A percentile compares a stretch with the other conserved stretches of the same genome.
Evolutionary conservation across 1,140 invertebrate species (phyloP).

Genomic region (Riptortus pedestris): DNA sequence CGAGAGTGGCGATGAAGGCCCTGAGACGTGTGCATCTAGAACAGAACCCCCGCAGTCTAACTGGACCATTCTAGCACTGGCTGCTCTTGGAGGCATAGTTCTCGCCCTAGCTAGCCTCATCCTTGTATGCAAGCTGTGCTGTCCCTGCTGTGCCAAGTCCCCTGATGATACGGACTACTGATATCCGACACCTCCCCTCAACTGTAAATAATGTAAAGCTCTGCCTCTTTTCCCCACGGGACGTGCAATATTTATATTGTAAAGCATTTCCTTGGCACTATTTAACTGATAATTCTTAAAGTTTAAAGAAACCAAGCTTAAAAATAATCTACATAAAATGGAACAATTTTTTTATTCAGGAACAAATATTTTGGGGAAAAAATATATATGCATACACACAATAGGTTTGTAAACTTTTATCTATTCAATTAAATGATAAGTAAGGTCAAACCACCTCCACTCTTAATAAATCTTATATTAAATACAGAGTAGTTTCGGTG

Average conservation of each 20-base stretch:
- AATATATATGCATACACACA: too few species aligned
- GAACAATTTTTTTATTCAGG: too few species aligned
- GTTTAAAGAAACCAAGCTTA: too few species aligned
- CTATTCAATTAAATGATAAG: too few species aligned
- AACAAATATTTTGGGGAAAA: too few species aligned
- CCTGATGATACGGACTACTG: constrained; percentile 32
- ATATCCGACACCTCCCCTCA: constrained; percentile 22
- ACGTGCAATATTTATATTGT: too few species aligned
- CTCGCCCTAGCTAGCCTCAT: constrained; percentile 39
- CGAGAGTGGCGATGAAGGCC: constrained; percentile 35
- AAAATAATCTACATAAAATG: too few species aligned
- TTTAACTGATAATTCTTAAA: too few species aligned
- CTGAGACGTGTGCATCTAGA: constrained; percentile 45
- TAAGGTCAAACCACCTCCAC: too few species aligned
- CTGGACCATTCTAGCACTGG: constrained; percentile 43
- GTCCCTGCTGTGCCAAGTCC: constrained; percentile 33
- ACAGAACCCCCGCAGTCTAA: constrained; percentile 40
- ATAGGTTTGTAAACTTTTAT: too few species aligned
- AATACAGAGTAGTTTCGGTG: too few species aligned
- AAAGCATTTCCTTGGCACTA: not conserved
- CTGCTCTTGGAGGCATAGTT: constrained; percentile 38
- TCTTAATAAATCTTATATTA: too few species aligned
- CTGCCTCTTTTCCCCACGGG: not conserved
- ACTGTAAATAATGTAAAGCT: constrained; percentile 14
- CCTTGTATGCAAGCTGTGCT: constrained; percentile 39